phyloP scores from a whole-genome alignment of 1,140 invertebrate genomes.

The Octopus bimaculoides region DNA sequence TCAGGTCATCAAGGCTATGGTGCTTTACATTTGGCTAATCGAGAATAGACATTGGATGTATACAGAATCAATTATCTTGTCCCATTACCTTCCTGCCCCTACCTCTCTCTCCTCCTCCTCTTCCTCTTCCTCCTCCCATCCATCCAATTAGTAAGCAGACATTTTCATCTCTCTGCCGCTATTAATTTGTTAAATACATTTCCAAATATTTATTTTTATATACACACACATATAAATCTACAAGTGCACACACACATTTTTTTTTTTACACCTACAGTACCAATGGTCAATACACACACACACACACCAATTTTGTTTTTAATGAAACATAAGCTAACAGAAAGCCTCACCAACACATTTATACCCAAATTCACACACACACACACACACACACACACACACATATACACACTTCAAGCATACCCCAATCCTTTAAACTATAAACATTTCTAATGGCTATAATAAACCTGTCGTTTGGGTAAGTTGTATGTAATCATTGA shows the following conservation, averaged over 20 bases:
- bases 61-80: background rate
- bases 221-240: too few species aligned
- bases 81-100: conserved; percentile 10
- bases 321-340: too few species aligned
- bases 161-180: background rate
- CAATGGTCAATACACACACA: too few species aligned
- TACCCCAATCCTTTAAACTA: background rate
- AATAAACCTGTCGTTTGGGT: too few species aligned
- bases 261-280: too few species aligned
- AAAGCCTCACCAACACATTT: too few species aligned
- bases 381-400: background rate
- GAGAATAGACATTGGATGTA: too few species aligned
- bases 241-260: too few species aligned
- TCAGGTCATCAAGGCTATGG: conserved; percentile 22
- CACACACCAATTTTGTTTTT: too few species aligned
- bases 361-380: too few species aligned
- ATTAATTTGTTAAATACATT: conserved; percentile 1
- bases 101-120: conserved; percentile 3
- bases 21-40: background rate
- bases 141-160: background rate
- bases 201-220: background rate
- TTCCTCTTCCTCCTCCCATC: conserved; percentile 9
- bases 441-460: background rate
- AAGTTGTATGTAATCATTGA: too few species aligned
- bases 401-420: background rate